phyloP scores from a whole-genome alignment of 30 jellyfish, hydroid and myxozoan genomes.

The Hydractinia symbiolongicarpus region DNA sequence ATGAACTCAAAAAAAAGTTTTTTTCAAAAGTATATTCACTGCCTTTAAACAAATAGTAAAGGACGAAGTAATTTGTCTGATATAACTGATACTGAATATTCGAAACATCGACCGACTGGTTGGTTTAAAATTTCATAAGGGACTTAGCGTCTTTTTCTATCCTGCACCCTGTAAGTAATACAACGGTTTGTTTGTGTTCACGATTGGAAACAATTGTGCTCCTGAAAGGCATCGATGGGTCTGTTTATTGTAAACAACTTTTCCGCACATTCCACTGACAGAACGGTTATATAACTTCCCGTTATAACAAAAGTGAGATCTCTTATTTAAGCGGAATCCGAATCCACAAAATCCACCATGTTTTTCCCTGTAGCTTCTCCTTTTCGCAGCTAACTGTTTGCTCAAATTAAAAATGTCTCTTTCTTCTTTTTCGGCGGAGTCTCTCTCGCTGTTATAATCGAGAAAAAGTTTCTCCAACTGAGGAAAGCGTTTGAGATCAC shows the following conservation, averaged over 20 bases:
- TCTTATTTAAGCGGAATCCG: neutral
- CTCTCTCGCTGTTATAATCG: neutral
- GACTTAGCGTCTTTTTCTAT: too few relatives aligned
- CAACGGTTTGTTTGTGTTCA: neutral
- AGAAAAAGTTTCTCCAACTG: constrained; percentile 12
- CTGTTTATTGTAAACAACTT: neutral
- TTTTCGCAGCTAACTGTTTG: neutral
- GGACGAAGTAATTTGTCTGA: too few relatives aligned
- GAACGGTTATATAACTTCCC: constrained; percentile 6
- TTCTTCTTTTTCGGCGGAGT: neutral
- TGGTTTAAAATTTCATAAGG: too few relatives aligned
- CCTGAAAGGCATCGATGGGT: neutral
- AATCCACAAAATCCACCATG: neutral
- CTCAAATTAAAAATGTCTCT: neutral
- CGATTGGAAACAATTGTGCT: constrained; percentile 1
- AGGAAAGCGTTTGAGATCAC: neutral
- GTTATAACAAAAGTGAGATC: constrained; percentile 15
- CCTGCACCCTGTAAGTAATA: neutral
- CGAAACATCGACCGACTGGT: too few relatives aligned
- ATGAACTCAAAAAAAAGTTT: too few relatives aligned
- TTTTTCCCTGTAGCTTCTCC: neutral
- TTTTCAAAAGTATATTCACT: too few relatives aligned
- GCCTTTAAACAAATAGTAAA: too few relatives aligned
- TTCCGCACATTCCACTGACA: neutral
- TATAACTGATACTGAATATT: too few relatives aligned